Base-by-base conservation (phyloP, 1,140 invertebrate genomes). In the Macrobrachium rosenbergii region DNA sequence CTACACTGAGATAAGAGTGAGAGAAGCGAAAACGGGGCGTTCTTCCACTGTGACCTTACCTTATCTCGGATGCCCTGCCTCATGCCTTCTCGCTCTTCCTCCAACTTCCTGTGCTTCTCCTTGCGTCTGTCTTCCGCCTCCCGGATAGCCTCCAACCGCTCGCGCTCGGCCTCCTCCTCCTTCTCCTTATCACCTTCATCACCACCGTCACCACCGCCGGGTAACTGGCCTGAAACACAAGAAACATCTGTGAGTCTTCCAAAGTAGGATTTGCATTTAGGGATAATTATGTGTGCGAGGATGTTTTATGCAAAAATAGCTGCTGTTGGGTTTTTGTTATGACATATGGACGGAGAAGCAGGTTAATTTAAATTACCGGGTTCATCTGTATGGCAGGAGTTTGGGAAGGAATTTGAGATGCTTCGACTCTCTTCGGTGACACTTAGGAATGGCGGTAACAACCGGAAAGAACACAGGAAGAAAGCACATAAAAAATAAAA, bases 31-130 rank as follows among this genome's bases (percentile, higher is more conserved):
- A 12, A 52, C 7, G 52, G 52, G 2, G 52, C 10, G 10, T 5
- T 52, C n/a, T n/a, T n/a, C 45, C 23, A 63, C 21, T n/a, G 23
- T 62, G 62, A 10, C 69, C 87, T 90, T 91, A 99, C 98, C 96
- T 99, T 99, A 93, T 98, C 97, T 93, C 98, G 95, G 92, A 99
- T 99, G 92, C 97, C 96, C 93, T 98, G 97, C 92, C 98, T 94
- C 97, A 99, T 98, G 93, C 97, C 98, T 93, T 99, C 98, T 90
- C 98, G 94, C 92, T 99, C 98, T 91, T 98, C 97, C 92, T 99
- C 98, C 97, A 99, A 99, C 93, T 99, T 99, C 90, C 97, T 95
- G 93, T 99, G 97, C 92, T 99, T 99, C 93, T 99, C 97, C 94
- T 98, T 98, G 91, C 97, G 94, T 91, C 97, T 94, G 90, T 98